These are phyloP conservation scores for Oxyura jamaicensis DNA, from an alignment of 2,113 vertebrate genomes.

Conservation along the genomic window DNA sequence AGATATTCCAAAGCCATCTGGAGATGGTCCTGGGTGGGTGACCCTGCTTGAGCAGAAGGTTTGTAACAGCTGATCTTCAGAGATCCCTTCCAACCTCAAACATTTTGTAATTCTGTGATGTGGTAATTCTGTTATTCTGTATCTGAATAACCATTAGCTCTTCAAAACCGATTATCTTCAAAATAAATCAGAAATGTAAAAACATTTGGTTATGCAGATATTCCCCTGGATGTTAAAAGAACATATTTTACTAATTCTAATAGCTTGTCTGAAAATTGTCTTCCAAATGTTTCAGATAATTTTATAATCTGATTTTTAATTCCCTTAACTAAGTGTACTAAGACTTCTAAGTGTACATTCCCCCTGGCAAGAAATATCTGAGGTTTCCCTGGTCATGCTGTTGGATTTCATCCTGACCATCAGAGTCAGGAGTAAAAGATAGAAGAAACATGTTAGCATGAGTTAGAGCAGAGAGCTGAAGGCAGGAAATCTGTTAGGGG, in stretches of 20 bases:
- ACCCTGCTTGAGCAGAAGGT: too few species aligned
- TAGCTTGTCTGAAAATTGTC: not conserved
- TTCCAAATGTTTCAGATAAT: not conserved
- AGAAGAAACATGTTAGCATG: not conserved
- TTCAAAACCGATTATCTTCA: not conserved
- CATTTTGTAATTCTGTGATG: too few species aligned
- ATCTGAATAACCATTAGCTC: not conserved
- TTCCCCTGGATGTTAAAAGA: not conserved
- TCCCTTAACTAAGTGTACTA: not conserved
- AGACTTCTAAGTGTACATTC: not conserved
- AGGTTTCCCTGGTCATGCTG: not conserved
- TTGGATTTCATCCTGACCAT: not conserved
- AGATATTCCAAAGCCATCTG: not conserved
- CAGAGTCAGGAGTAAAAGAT: not conserved
- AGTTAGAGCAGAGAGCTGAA: not conserved
- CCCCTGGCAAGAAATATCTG: not conserved
- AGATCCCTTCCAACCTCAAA: too few species aligned
- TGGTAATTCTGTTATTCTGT: not conserved
- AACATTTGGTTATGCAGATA: not conserved
- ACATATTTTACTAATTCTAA: not conserved
- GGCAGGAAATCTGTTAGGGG: not conserved
- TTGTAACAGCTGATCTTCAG: too few species aligned
- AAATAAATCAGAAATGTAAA: not conserved
- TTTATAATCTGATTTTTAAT: not conserved
- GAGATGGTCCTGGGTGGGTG: too few species aligned